Percentiles rank a stretch among this genome's conserved stretches.
phyloP scores from a whole-genome alignment of 1,140 invertebrate genomes.

The Ericerus pela region DNA sequence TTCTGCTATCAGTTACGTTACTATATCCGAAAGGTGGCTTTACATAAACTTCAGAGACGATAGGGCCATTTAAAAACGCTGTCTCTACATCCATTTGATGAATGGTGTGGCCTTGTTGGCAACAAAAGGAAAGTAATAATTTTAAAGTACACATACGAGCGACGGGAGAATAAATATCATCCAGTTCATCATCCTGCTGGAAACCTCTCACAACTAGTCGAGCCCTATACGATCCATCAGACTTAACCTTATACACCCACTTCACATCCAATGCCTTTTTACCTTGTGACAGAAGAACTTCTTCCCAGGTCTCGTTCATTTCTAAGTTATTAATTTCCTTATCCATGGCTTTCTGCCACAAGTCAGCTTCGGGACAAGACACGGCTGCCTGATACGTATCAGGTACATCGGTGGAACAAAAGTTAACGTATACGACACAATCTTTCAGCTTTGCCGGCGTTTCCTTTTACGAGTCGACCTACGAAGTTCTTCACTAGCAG shows the following conservation, averaged over 20 bases:
- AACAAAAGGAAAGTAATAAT: constrained; percentile 19
- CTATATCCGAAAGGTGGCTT: constrained; percentile 22
- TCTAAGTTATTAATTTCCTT: constrained; percentile 13
- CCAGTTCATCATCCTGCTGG: constrained; percentile 18
- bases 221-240: constrained; percentile 20
- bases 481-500: neutral
- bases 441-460: too few species aligned
- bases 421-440: neutral
- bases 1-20: neutral
- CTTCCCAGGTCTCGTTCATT: constrained; percentile 22
- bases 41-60: constrained; percentile 25
- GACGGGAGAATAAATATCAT: constrained; percentile 22
- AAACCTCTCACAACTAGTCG: constrained; percentile 21
- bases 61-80: constrained; percentile 24
- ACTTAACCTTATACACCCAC: constrained; percentile 21
- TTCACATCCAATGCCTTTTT: constrained; percentile 19
- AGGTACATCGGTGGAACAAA: neutral
- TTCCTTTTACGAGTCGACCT: too few species aligned
- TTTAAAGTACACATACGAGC: constrained; percentile 20
- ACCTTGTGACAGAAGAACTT: constrained; percentile 18
- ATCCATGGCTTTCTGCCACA: constrained; percentile 17
- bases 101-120: constrained; percentile 7
- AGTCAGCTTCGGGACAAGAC: neutral
- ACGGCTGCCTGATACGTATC: neutral
- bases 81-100: constrained; percentile 23